Evolutionary conservation across 2,113 vertebrate species (phyloP).

Genomic region (Plotosus lineatus): DNA sequence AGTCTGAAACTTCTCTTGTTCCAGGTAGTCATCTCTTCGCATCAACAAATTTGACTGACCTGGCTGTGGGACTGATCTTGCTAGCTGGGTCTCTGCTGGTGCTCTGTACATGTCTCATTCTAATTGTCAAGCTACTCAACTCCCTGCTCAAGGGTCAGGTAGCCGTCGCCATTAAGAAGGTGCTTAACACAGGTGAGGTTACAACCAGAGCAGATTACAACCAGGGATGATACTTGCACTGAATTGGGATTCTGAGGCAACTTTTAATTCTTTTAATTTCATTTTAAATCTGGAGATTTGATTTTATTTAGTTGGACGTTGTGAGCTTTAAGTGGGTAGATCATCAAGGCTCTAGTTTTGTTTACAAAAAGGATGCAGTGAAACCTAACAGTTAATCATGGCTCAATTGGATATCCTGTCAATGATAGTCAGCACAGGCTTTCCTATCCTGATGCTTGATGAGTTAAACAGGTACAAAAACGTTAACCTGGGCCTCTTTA

Average conservation of each 20-base stretch:
- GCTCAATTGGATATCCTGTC: constrained; percentile 54
- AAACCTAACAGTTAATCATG: not conserved
- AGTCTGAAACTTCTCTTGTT: not conserved
- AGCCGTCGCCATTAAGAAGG: constrained; percentile 90
- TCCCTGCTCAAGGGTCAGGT: constrained; percentile 95
- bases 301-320: not conserved
- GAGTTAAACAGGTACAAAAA: constrained; percentile 64
- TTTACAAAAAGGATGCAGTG: not conserved
- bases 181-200: constrained; percentile 88
- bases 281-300: constrained; percentile 1
- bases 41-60: constrained; percentile 72
- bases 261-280: not conserved
- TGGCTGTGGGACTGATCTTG: constrained; percentile 86
- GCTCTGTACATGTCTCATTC: constrained; percentile 88
- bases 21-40: constrained; percentile 86
- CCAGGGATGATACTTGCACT: too few species aligned
- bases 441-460: constrained; percentile 64
- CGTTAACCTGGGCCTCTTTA: constrained; percentile 39
- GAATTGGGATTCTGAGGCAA: not conserved
- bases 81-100: constrained; percentile 80
- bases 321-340: not conserved
- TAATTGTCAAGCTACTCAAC: constrained; percentile 93
- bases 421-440: constrained; percentile 67
- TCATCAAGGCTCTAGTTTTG: not conserved
- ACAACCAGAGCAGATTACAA: too few species aligned